These are phyloP conservation scores for Cathartes aura DNA, from an alignment of 2,113 vertebrate genomes.

Conservation along the genomic window DNA sequence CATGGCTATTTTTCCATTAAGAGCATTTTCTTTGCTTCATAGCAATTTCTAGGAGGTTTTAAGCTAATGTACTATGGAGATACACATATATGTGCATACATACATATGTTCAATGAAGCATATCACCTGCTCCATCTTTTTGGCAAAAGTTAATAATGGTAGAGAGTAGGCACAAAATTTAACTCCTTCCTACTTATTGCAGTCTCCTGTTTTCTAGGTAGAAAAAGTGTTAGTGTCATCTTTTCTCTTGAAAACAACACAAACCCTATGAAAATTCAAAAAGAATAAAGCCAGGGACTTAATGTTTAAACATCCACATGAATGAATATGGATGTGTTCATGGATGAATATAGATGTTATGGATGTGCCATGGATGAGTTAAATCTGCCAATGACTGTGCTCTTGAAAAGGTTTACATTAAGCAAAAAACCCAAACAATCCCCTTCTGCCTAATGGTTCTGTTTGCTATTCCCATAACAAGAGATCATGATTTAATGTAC, in stretches of 20 bases:
- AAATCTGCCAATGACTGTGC: not conserved
- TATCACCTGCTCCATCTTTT: not conserved
- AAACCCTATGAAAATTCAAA: not conserved
- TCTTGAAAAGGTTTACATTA: not conserved
- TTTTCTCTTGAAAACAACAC: not conserved
- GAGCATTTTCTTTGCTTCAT: not conserved
- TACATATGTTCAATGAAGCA: fast-evolving
- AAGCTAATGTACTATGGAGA: not conserved
- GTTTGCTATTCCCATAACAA: not conserved
- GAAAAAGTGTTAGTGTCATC: not conserved
- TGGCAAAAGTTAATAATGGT: not conserved
- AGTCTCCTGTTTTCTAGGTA: not conserved
- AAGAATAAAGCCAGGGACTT: not conserved
- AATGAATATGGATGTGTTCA: too few species aligned
- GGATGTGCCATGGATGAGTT: not conserved
- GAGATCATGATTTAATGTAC: not conserved
- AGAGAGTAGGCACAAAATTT: not conserved
- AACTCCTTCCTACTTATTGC: not conserved
- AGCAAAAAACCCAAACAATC: not conserved
- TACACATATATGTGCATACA: not conserved
- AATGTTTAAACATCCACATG: not conserved
- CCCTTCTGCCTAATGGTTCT: not conserved
- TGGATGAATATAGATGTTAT: too few species aligned
- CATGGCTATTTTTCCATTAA: not conserved
- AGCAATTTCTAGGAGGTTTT: not conserved